Percentiles rank a stretch among this genome's conserved stretches.
Conservation (phyloP, 2,888 invertebrate genomes). For the Siphlonurus alternatus region DNA sequence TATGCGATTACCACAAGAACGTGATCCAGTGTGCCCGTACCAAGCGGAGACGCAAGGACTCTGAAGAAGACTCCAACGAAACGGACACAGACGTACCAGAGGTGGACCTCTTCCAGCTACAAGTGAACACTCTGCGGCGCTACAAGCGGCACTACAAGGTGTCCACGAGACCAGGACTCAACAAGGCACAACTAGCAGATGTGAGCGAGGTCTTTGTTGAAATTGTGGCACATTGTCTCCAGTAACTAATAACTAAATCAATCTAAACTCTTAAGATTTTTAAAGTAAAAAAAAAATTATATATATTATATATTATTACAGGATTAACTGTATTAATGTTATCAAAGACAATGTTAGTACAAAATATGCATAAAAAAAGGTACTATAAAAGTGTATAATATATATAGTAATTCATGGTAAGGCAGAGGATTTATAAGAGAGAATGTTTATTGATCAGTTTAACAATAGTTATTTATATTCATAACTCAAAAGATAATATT, state of each 20-base stretch:
- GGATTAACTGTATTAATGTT: slow-evolving; percentile 5
- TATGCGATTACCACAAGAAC: slow-evolving; percentile 91
- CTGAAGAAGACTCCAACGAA: slow-evolving; percentile 87
- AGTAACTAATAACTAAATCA: slow-evolving; percentile 7
- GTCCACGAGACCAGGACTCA: slow-evolving; percentile 75
- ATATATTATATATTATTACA: slow-evolving; percentile 11
- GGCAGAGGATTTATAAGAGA: no score
- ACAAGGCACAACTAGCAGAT: slow-evolving; percentile 91
- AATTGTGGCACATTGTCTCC: slow-evolving; percentile 1
- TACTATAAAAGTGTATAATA: no score
- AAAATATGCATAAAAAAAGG: no score
- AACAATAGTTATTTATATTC: no score
- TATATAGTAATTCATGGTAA: no score
- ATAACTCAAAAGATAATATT: no score
- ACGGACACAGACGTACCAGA: slow-evolving; percentile 84
- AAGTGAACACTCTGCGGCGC: slow-evolving; percentile 81
- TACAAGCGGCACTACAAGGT: slow-evolving; percentile 92
- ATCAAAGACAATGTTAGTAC: no score
- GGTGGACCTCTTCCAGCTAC: slow-evolving; percentile 83
- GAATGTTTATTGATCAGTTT: no score
- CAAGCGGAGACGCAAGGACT: slow-evolving; percentile 80
- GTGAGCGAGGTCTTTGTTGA: no score
- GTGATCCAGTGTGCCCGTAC: slow-evolving; percentile 91
- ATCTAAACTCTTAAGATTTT: slow-evolving; percentile 10
- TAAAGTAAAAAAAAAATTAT: neutral